Evolutionary conservation across 2,797 vertebrate species (phyloP), one percentile per base, ranked within the genome.

Genomic region (Chelonia mydas): DNA sequence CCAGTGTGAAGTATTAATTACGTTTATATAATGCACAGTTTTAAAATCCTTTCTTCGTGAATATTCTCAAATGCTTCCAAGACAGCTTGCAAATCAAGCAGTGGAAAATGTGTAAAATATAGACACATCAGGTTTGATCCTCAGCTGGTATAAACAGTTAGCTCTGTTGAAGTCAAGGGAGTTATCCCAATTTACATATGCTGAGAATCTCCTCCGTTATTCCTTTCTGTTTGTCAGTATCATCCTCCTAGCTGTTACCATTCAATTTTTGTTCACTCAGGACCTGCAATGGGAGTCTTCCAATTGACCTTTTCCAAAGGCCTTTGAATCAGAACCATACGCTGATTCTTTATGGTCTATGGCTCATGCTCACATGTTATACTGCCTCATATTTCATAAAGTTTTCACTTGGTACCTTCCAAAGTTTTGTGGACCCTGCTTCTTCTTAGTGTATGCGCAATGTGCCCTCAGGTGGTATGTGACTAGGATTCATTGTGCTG

Each of bases 1-100:
- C 65, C 54, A 59, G 50, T 81, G 33, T 86, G 83, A 88, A 92
- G 82, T 81, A 55, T 86, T 92, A 82, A 89, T 86, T 86, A 86
- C 68, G 37, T 45, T 57, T 68, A 68, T 86, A 82, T 76, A 89
- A 80, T 37, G 45, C 61, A 65, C 23, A 41, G 78, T 47, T 57
- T 89, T 82, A 65, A 41, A 82, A 50, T 82, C 54, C 19, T 15
- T 47, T 82, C 53, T 76, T 81, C 59, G 8, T 49, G 25, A 80
- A 72, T n/a, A 74, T 61, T 68, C 50, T 85, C 77, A 81, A 81
- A 57, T 74, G 33, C 27, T 33, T 28, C 57, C 57, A 92, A 81
- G 53, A 65, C 33, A 55, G n/a, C 37, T 47, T 85, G 83, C 54
- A 74, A 76, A 76, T 45, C 68, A 37, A 49, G 25, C 47, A 15